phyloP scores from a whole-genome alignment of 2,113 vertebrate genomes.

The Chamaea fasciata region DNA sequence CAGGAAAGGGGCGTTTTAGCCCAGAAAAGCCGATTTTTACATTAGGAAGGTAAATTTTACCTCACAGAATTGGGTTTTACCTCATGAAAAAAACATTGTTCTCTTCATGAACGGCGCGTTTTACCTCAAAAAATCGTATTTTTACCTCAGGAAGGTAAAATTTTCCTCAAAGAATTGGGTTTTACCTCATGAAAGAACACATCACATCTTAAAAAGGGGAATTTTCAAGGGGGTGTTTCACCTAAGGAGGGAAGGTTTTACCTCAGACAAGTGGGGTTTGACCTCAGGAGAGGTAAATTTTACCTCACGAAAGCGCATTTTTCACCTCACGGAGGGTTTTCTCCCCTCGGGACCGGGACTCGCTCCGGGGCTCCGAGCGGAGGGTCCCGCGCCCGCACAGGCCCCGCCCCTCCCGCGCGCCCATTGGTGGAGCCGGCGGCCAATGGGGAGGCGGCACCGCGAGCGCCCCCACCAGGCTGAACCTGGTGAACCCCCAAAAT shows the following conservation, averaged over 20 bases:
- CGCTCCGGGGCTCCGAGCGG: neutral
- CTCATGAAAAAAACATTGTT: neutral
- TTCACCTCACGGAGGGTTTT: accelerated
- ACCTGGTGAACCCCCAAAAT: no score
- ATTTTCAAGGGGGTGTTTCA: neutral
- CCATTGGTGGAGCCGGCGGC: neutral
- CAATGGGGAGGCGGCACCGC: neutral
- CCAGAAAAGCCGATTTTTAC: neutral
- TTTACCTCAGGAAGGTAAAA: no score
- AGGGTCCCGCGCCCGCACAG: neutral
- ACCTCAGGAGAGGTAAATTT: neutral
- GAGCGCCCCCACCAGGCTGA: neutral
- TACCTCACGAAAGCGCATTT: neutral
- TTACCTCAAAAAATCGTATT: neutral
- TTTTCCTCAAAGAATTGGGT: neutral
- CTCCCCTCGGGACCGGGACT: neutral
- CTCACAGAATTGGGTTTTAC: neutral
- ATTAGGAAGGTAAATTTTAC: neutral
- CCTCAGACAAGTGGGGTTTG: accelerated
- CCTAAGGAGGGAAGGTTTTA: neutral
- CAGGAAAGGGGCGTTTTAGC: neutral
- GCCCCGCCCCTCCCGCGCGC: neutral
- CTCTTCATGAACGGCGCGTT: neutral
- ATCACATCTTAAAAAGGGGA: accelerated
- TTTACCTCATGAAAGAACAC: neutral